Conservation (phyloP, 1,140 invertebrate species). For the Rhopalosiphum maidis region DNA sequence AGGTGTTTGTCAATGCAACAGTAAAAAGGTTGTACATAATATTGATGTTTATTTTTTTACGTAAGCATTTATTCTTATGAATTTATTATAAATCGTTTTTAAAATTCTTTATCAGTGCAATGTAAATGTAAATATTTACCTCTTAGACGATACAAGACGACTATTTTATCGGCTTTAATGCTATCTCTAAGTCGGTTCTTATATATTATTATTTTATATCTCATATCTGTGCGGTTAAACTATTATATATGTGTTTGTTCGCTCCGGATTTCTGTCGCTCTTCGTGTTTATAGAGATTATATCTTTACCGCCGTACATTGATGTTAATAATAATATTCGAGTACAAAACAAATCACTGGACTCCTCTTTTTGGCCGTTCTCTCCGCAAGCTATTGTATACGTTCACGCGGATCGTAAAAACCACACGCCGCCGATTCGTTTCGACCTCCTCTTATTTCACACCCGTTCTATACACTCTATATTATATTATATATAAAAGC, state of each 20-base stretch:
- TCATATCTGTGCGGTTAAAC: background rate
- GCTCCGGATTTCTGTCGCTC: background rate
- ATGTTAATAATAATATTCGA: conserved; percentile 11
- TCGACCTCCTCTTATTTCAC: background rate
- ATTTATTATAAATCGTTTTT: background rate
- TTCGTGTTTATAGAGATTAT: background rate
- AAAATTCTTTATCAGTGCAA: background rate
- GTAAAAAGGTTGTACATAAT: background rate
- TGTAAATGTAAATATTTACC: conserved; percentile 6
- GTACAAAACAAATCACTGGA: background rate
- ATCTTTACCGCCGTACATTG: background rate
- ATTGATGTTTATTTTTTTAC: background rate
- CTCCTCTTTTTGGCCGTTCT: background rate
- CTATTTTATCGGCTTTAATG: background rate
- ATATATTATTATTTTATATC: background rate
- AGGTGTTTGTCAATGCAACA: background rate
- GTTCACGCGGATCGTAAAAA: background rate
- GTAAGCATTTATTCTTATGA: background rate
- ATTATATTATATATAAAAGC: conserved; percentile 7
- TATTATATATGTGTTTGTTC: background rate
- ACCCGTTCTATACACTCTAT: background rate
- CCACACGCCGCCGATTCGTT: background rate
- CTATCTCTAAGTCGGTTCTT: background rate
- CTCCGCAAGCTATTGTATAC: background rate
- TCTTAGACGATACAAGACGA: background rate